These are phyloP conservation scores for Mesembrinibis cayennensis DNA, from an alignment of 2,113 vertebrate genomes.

Conservation along the genomic window DNA sequence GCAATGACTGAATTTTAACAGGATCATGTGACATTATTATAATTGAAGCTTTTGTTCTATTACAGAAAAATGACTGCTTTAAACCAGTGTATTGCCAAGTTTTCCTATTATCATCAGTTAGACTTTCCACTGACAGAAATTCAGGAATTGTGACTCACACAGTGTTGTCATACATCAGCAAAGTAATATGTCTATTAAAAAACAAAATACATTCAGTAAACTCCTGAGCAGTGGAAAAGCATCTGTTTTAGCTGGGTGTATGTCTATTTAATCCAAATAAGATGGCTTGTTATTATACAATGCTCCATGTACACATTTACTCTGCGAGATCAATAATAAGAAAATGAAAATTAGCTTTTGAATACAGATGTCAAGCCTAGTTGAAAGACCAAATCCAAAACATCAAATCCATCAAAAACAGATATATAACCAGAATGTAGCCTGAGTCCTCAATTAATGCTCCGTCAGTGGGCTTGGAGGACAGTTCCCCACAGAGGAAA, in stretches of 20 bases:
- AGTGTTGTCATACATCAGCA: background rate
- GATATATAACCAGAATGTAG: background rate
- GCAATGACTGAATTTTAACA: background rate
- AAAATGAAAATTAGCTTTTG: background rate
- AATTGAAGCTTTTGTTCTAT: background rate
- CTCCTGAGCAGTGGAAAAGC: background rate
- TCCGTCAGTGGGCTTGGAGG: background rate
- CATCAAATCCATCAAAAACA: background rate
- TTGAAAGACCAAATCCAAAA: background rate
- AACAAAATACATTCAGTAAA: background rate
- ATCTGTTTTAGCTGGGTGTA: background rate
- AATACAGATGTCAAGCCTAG: background rate
- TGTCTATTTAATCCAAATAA: background rate
- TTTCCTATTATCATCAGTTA: background rate
- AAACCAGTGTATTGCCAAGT: background rate
- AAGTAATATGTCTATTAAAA: background rate
- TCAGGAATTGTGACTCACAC: background rate
- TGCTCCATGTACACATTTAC: background rate
- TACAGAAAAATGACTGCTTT: background rate
- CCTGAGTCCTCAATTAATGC: background rate
- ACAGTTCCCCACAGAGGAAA: background rate
- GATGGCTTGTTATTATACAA: background rate
- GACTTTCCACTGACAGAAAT: background rate
- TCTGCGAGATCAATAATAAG: background rate
- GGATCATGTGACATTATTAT: background rate